Conservation (phyloP, 2,888 invertebrate genomes). For the Pammene fasciana region DNA sequence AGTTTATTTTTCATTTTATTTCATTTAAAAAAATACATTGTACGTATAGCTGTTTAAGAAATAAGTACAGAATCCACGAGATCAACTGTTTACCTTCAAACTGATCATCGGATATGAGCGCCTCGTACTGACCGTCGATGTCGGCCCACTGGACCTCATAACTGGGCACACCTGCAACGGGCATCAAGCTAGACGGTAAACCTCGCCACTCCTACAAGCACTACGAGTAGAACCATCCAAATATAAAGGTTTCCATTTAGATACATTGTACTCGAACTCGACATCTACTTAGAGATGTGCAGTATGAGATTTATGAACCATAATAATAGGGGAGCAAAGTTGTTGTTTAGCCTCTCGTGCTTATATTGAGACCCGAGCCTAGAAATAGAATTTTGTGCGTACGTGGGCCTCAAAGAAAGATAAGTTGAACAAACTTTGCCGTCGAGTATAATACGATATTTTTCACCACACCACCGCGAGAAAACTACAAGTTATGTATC, state of each 20-base stretch:
- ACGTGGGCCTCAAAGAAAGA: too few species aligned
- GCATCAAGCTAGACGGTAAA: constrained; percentile 18
- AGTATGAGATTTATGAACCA: not conserved
- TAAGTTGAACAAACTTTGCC: too few species aligned
- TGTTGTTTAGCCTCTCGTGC: too few species aligned
- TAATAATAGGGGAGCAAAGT: too few species aligned
- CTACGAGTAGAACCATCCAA: constrained; percentile 13
- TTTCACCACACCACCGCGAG: too few species aligned
- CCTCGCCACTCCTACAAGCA: not conserved
- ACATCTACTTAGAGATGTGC: not conserved
- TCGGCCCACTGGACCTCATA: constrained; percentile 89
- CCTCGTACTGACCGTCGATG: constrained; percentile 80
- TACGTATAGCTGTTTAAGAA: not conserved
- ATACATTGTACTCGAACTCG: constrained; percentile 11
- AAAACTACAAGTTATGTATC: too few species aligned
- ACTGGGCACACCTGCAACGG: constrained; percentile 83
- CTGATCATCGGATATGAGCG: constrained; percentile 85
- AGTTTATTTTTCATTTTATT: too few species aligned
- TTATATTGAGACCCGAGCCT: too few species aligned
- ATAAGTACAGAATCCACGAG: not conserved
- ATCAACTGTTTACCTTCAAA: constrained; percentile 65
- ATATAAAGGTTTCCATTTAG: constrained; percentile 4
- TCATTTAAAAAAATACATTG: too few species aligned
- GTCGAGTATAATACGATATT: too few species aligned
- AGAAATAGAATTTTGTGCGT: too few species aligned